Evolutionary conservation across 2,888 invertebrate genomes (phyloP).

Genomic region (Nemotelus nigrinus): DNA sequence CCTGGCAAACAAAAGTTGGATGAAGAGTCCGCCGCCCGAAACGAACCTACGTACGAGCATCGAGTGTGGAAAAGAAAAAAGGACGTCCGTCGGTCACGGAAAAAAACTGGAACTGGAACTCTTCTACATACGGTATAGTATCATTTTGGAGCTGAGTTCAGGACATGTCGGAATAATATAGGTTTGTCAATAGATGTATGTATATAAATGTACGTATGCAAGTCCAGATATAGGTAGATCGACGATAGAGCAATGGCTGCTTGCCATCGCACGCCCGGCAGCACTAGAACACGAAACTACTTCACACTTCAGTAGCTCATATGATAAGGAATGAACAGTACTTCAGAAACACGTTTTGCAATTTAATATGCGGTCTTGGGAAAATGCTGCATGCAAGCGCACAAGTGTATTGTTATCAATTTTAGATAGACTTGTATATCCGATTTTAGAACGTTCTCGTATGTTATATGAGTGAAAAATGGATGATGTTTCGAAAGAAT

Average conservation of each 20-base stretch:
- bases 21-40: neutral
- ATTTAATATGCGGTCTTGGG: conserved; percentile 37
- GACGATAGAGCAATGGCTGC: conserved; percentile 8
- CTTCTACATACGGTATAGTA: too few relatives aligned
- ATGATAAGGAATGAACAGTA: conserved; percentile 40
- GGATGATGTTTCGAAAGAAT: too few relatives aligned
- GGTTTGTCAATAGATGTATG: neutral
- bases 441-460: conserved; percentile 2
- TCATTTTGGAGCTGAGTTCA: too few relatives aligned
- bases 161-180: neutral
- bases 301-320: conserved; percentile 45
- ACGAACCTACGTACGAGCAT: neutral
- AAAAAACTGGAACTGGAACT: conserved; percentile 10
- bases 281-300: conserved; percentile 45
- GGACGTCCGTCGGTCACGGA: conserved; percentile 19
- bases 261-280: conserved; percentile 18
- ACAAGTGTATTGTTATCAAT: conserved; percentile 32
- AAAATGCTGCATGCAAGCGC: conserved; percentile 8
- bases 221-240: neutral
- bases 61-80: conserved; percentile 10
- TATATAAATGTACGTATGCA: neutral
- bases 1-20: conserved; percentile 2
- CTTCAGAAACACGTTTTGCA: conserved; percentile 39
- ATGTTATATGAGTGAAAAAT: neutral
- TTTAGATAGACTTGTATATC: conserved; percentile 32